phyloP scores from a whole-genome alignment of 2,113 vertebrate species.

The Siniperca knerii region DNA sequence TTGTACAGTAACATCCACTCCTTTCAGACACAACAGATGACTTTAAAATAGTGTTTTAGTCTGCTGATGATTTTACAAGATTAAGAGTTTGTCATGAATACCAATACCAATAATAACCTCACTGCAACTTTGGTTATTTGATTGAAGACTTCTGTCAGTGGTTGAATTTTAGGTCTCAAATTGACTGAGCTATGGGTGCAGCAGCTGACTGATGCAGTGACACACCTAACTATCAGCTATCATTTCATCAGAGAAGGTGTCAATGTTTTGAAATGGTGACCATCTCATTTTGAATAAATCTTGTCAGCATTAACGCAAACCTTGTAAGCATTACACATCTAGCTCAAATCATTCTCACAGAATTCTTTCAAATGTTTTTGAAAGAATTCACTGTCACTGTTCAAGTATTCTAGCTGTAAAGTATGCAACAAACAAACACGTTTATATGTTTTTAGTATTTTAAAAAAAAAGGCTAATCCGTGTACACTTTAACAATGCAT shows the following conservation, averaged over 20 bases:
- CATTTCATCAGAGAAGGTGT: neutral
- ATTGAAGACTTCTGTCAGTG: neutral
- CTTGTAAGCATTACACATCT: neutral
- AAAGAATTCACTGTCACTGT: too few relatives aligned
- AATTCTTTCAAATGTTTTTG: neutral
- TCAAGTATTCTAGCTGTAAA: neutral
- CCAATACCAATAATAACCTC: neutral
- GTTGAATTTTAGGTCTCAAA: constrained; percentile 2
- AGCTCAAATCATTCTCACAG: neutral
- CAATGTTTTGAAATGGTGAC: constrained; percentile 2
- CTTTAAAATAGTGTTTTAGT: neutral
- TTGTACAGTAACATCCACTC: neutral
- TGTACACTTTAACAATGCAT: neutral
- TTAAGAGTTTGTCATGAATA: neutral
- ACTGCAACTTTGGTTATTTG: neutral
- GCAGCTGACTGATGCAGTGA: neutral
- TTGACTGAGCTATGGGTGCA: neutral
- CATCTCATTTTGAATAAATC: constrained; percentile 21
- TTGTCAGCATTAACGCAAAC: constrained; percentile 7
- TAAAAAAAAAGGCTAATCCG: neutral
- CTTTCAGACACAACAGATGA: neutral
- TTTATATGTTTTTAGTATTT: neutral
- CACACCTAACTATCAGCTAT: neutral
- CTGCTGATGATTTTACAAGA: neutral
- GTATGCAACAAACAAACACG: neutral